A percentile compares a stretch with the other conserved stretches of the same genome.
phyloP scores from a whole-genome alignment of 2,797 vertebrate species.

The Naso thynnoides region DNA sequence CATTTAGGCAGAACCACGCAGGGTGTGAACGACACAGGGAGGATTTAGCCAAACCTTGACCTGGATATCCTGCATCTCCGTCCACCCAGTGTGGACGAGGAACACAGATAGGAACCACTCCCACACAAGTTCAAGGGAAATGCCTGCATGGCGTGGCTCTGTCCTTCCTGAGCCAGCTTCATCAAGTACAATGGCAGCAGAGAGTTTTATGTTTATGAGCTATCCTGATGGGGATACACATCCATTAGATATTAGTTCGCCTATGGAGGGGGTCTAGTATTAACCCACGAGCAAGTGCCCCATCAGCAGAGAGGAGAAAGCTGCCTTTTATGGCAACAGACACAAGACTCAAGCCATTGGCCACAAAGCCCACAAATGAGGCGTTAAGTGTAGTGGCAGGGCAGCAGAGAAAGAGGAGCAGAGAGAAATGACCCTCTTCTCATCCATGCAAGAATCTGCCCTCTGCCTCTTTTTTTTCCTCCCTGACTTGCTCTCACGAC shows the following conservation, averaged over 20 bases:
- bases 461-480: slow-evolving; percentile 47
- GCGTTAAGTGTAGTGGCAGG: slow-evolving; percentile 77
- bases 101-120: slow-evolving; percentile 63
- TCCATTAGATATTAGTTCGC: slow-evolving; percentile 72
- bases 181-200: slow-evolving; percentile 56
- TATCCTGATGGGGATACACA: slow-evolving; percentile 69
- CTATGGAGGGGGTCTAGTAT: slow-evolving; percentile 67
- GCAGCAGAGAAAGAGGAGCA: slow-evolving; percentile 62
- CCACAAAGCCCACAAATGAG: slow-evolving; percentile 82
- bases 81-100: slow-evolving; percentile 66
- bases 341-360: slow-evolving; percentile 80
- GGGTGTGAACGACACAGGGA: slow-evolving; percentile 55
- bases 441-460: slow-evolving; percentile 65
- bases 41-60: slow-evolving; percentile 71
- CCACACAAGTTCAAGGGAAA: slow-evolving; percentile 71
- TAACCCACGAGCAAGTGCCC: slow-evolving; percentile 76
- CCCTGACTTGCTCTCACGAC: slow-evolving; percentile 10
- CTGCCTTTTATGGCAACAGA: slow-evolving; percentile 79
- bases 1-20: slow-evolving; percentile 33
- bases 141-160: slow-evolving; percentile 52
- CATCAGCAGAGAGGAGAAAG: slow-evolving; percentile 77
- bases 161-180: slow-evolving; percentile 56
- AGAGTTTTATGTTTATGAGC: slow-evolving; percentile 76
- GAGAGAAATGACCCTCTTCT: slow-evolving; percentile 69
- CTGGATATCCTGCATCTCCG: slow-evolving; percentile 78